Conservation (phyloP, 2,888 invertebrate species). For the Blastobasis lacticolella region DNA sequence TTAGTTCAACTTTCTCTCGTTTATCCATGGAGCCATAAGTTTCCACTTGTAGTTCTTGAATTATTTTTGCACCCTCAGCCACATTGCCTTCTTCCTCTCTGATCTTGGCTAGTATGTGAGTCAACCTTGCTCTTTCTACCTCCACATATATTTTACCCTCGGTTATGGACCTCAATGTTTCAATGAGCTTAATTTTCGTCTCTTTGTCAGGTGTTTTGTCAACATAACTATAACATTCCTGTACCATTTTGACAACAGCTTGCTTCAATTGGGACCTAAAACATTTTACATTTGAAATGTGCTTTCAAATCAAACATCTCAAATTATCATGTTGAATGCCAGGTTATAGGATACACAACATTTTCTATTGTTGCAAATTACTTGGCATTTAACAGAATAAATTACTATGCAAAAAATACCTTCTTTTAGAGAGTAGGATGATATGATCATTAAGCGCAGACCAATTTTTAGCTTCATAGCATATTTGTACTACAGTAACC, state of each 20-base stretch:
- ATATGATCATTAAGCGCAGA: constrained; percentile 95
- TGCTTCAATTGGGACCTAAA: constrained; percentile 92
- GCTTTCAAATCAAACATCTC: too few species aligned
- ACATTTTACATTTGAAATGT: background rate
- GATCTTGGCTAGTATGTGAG: constrained; percentile 90
- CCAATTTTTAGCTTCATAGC: constrained; percentile 94
- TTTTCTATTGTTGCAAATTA: too few species aligned
- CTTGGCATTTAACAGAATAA: too few species aligned
- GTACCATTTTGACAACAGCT: constrained; percentile 97
- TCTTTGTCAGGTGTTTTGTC: constrained; percentile 94
- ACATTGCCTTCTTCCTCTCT: constrained; percentile 89
- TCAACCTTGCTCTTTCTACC: constrained; percentile 96
- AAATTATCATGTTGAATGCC: too few species aligned
- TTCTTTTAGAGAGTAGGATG: constrained; percentile 89
- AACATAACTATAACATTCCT: constrained; percentile 94
- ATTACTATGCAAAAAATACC: constrained; percentile 46
- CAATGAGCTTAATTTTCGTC: constrained; percentile 93
- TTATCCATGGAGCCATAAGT: constrained; percentile 99
- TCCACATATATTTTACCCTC: constrained; percentile 99
- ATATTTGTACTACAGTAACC: constrained; percentile 93
- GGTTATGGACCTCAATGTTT: constrained; percentile 94
- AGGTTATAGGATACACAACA: too few species aligned
- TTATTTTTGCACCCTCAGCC: constrained; percentile 91
- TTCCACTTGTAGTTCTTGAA: constrained; percentile 95
- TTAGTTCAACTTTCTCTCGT: constrained; percentile 95